Conservation (phyloP, 92 coral and sea anemone genomes). For the Paramuricea clavata region DNA sequence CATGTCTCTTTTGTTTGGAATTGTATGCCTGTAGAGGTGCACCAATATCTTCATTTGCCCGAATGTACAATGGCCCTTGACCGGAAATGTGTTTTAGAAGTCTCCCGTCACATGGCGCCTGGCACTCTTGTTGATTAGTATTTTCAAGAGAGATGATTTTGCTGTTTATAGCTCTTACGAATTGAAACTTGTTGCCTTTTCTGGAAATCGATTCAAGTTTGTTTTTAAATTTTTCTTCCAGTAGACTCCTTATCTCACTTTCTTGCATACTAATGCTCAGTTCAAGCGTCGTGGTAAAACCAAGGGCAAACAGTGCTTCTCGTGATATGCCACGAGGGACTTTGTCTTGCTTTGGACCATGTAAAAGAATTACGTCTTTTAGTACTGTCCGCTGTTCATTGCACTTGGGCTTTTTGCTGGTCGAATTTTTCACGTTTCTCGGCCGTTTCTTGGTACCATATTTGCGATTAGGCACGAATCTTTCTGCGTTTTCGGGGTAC, state of each 20-base stretch:
- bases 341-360: conserved; percentile 40
- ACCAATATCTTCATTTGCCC: conserved; percentile 34
- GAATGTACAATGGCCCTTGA: conserved; percentile 35
- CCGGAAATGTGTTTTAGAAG: conserved; percentile 37
- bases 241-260: conserved; percentile 35
- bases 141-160: conserved; percentile 32
- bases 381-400: conserved; percentile 18
- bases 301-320: conserved; percentile 25
- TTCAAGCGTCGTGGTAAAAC: conserved; percentile 32
- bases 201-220: conserved; percentile 23
- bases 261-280: conserved; percentile 26
- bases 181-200: conserved; percentile 30
- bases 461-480: conserved; percentile 43
- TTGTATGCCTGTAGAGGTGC: conserved; percentile 39
- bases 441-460: conserved; percentile 29
- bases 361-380: conserved; percentile 23
- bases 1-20: conserved; percentile 27
- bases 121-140: conserved; percentile 33
- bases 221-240: conserved; percentile 34
- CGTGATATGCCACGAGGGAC: conserved; percentile 40
- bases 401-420: conserved; percentile 11
- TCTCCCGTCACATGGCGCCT: conserved; percentile 35
- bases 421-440: conserved; percentile 31
- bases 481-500: conserved; percentile 33
- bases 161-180: conserved; percentile 31